Base-by-base conservation (phyloP, 2,113 vertebrate genomes). In the Felis chaus region DNA sequence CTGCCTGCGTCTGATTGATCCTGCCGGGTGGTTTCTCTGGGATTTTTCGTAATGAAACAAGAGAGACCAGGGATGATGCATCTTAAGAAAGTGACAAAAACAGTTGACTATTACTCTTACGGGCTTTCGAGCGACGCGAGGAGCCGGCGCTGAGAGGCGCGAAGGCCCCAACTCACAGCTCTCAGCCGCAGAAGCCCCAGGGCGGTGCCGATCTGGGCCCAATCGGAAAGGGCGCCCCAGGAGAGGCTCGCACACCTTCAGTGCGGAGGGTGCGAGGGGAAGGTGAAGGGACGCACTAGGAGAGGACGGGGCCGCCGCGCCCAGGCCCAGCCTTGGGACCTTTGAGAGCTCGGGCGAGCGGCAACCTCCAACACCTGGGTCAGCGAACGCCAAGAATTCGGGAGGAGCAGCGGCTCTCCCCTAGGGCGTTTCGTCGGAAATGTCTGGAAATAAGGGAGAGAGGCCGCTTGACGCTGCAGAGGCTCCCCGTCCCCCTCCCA, bases 1-100 rank as follows among this genome's bases (percentile, higher is more conserved):
- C 99, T 99, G 99, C 98, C 99, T 99, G 99, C 98, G 99, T 99
- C 99, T 99, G 98, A 99, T 99, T 99, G 99, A 99, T 99, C 99
- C 99, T 98, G 98, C 99, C 98, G 98, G 98, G 98, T 99, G 99
- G 98, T 99, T 99, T 99, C 99, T 98, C 95, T 99, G 99, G 99
- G 99, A 99, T 99, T 99, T 99, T 98, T 98, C 97, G 97, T 99
- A 99, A 99, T 99, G 99, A 99, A 99, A 99, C 98, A 98, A 99
- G 98, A 99, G 98, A 98, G 98, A 98, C 99, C 98, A 98, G 98
- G 98, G 98, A 99, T 98, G 98, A 99, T 98, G 98, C 96, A 98
- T 98, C 95, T 99, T 98, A 98, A 98, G 98, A 98, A 98, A 99
- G 99, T 98, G 99, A 99, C 98, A 99, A 98, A 98, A 97, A 96